A percentile compares a stretch with the other conserved stretches of the same genome.
Evolutionary conservation across 2,888 invertebrate species (phyloP).

Genomic region (Drosophila phalerata): DNA sequence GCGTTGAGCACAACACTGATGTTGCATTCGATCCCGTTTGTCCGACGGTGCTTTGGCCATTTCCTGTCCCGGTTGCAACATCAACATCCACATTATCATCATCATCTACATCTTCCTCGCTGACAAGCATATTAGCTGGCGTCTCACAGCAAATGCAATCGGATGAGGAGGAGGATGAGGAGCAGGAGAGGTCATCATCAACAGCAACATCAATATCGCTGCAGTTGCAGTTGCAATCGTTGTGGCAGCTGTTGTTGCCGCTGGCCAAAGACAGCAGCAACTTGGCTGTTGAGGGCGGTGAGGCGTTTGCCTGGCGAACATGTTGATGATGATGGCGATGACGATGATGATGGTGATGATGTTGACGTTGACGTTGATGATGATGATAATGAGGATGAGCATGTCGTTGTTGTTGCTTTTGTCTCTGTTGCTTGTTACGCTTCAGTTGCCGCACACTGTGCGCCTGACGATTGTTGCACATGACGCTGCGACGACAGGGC

Average conservation of each 20-base stretch:
- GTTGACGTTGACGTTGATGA: constrained; percentile 24
- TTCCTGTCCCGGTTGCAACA: constrained; percentile 26
- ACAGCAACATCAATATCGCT: constrained; percentile 37
- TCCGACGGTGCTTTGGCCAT: constrained; percentile 29
- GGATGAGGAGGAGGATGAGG: constrained; percentile 38
- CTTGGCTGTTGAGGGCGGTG: constrained; percentile 69
- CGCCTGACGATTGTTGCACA: constrained; percentile 73
- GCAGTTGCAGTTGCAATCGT: constrained; percentile 48
- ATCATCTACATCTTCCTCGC: constrained; percentile 26
- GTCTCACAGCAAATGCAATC: constrained; percentile 44
- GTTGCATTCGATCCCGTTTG: constrained; percentile 39
- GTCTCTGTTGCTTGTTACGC: constrained; percentile 66
- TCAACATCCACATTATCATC: constrained; percentile 27
- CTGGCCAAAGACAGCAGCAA: constrained; percentile 71
- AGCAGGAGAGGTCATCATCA: constrained; percentile 40
- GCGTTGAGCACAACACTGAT: constrained; percentile 50
- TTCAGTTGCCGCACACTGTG: constrained; percentile 78
- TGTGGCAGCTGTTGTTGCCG: constrained; percentile 39
- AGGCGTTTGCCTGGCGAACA: constrained; percentile 22
- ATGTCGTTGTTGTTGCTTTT: constrained; percentile 42
- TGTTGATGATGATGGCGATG: constrained; percentile 32
- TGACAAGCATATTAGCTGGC: constrained; percentile 30
- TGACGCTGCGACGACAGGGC: constrained; percentile 74
- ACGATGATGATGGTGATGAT: constrained; percentile 28
- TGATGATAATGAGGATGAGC: constrained; percentile 1